phyloP scores from a whole-genome alignment of 2,888 invertebrate species.

The Ichneumon xanthorius region DNA sequence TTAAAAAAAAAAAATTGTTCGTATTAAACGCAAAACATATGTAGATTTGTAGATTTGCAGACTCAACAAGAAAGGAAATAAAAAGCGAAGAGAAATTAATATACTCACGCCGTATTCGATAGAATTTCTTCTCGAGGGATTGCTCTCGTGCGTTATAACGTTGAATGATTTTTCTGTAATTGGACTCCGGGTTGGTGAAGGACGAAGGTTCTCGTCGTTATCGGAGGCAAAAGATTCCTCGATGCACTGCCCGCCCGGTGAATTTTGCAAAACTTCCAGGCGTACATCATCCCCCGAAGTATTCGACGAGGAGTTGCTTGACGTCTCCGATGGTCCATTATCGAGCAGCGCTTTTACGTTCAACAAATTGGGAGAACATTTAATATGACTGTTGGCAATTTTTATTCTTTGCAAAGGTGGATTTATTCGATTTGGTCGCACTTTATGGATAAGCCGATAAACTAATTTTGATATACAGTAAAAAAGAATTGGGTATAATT shows the following conservation, averaged over 20 bases:
- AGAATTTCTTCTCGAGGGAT: conserved; percentile 72
- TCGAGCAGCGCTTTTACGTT: conserved; percentile 8
- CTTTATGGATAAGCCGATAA: too few relatives aligned
- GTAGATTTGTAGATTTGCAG: not conserved
- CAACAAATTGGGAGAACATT: not conserved
- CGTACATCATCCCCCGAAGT: conserved; percentile 46
- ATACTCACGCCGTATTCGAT: conserved; percentile 71
- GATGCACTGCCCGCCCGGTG: conserved; percentile 38
- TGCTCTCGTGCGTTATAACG: conserved; percentile 73
- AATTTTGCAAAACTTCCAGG: conserved; percentile 36
- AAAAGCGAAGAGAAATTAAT: conserved; percentile 21
- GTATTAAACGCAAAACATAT: too few relatives aligned
- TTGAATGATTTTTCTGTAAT: conserved; percentile 75
- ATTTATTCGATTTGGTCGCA: too few relatives aligned
- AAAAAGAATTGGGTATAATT: too few relatives aligned
- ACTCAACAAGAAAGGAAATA: too few relatives aligned
- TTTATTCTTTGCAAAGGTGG: not conserved
- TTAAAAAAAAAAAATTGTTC: not conserved
- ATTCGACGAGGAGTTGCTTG: conserved; percentile 64
- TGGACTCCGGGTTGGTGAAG: conserved; percentile 68
- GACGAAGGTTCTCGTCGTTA: conserved; percentile 62
- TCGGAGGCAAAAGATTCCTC: conserved; percentile 39
- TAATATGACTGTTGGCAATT: not conserved
- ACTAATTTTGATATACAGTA: too few relatives aligned
- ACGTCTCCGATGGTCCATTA: conserved; percentile 60